Conservation (phyloP, 2,797 vertebrate genomes). For the Anas bernieri region DNA sequence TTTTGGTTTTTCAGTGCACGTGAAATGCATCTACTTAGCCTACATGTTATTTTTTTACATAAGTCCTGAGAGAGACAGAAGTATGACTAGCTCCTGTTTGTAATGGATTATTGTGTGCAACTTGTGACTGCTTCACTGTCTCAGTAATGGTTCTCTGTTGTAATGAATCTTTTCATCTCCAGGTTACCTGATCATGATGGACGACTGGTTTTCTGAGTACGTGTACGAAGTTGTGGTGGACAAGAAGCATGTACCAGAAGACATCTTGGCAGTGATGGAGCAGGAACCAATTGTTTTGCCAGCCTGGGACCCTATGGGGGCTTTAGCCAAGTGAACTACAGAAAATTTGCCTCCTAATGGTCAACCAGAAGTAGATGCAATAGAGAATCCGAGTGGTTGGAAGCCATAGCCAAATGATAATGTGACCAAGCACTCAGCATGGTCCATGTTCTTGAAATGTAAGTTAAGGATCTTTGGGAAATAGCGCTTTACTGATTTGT, state of each 20-base stretch:
- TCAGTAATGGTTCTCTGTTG: neutral
- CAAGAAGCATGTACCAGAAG: slow-evolving; percentile 85
- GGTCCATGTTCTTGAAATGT: slow-evolving; percentile 11
- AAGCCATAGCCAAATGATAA: slow-evolving; percentile 69
- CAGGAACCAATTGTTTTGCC: slow-evolving; percentile 91
- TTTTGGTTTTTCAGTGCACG: neutral
- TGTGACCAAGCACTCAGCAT: neutral
- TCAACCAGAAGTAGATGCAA: slow-evolving; percentile 65
- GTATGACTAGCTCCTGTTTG: neutral
- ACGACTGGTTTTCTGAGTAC: slow-evolving; percentile 97
- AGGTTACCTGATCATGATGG: slow-evolving; percentile 99
- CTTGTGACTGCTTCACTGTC: neutral
- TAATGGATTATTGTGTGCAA: neutral
- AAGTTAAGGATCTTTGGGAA: slow-evolving; percentile 61
- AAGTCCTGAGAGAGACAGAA: neutral
- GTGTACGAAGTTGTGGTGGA: slow-evolving; percentile 98
- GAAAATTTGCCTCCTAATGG: neutral
- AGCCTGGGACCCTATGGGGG: slow-evolving; percentile 98
- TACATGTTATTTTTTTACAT: fast-evolving
- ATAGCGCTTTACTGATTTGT: slow-evolving; percentile 45
- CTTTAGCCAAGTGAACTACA: slow-evolving; percentile 85
- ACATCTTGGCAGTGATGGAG: slow-evolving; percentile 89
- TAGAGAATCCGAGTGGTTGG: slow-evolving; percentile 66
- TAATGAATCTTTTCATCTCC: neutral
- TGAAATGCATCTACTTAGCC: neutral